Percentiles rank a stretch among this genome's conserved stretches.
phyloP scores from a whole-genome alignment of 2,797 vertebrate species.

The Fistularia commersonii region DNA sequence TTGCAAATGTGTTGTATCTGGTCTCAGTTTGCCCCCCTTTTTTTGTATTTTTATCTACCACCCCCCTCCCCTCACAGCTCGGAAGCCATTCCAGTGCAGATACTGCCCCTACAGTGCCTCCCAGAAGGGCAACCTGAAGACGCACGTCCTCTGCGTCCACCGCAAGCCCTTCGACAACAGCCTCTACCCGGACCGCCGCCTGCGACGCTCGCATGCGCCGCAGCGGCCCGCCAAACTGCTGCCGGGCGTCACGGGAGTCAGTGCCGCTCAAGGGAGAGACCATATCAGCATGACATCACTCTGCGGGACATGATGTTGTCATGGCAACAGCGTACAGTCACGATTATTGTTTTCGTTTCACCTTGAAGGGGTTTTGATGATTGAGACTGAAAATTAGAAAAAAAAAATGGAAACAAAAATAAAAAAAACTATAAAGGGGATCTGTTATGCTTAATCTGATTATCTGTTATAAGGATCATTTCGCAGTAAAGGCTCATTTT shows the following conservation, averaged over 20 bases:
- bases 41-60: background rate
- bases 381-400: conserved; percentile 37
- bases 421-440: conserved; percentile 2
- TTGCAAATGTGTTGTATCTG: background rate
- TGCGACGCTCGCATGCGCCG: conserved; percentile 85
- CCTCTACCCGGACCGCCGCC: conserved; percentile 92
- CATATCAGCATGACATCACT: conserved; percentile 56
- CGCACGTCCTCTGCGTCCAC: conserved; percentile 91
- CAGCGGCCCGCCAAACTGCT: conserved; percentile 50
- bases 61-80: conserved; percentile 57
- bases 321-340: conserved; percentile 55
- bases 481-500: no score
- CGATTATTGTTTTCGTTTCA: conserved; percentile 60
- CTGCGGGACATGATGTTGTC: conserved; percentile 70
- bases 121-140: conserved; percentile 97
- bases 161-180: conserved; percentile 97
- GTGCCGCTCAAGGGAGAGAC: conserved; percentile 40
- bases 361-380: conserved; percentile 50
- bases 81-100: conserved; percentile 89
- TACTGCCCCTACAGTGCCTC: conserved; percentile 93
- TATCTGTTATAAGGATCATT: conserved; percentile 1
- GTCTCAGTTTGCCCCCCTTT: conserved; percentile 5
- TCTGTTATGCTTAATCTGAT: conserved; percentile 6
- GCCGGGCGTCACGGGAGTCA: conserved; percentile 44
- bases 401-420: conserved; percentile 29